phyloP scores from a whole-genome alignment of 2,797 vertebrate genomes.

The Phalloptychus januarius region DNA sequence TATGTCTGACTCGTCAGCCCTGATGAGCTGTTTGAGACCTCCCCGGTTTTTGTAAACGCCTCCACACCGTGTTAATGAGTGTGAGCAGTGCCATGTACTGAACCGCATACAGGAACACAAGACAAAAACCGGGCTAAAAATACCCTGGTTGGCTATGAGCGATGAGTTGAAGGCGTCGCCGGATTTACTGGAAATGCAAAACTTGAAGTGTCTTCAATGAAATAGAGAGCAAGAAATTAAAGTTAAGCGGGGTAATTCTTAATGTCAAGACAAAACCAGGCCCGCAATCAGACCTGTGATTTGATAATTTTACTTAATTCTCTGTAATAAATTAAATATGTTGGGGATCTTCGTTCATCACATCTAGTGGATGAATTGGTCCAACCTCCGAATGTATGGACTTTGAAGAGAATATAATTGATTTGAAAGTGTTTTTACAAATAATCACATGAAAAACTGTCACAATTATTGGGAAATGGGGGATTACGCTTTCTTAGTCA shows the following conservation, averaged over 20 bases:
- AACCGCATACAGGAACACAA: conserved; percentile 72
- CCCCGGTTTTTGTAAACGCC: conserved; percentile 78
- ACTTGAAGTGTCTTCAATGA: conserved; percentile 19
- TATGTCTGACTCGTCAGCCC: conserved; percentile 19
- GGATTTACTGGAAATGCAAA: conserved; percentile 70
- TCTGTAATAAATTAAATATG: background rate
- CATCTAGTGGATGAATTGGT: background rate
- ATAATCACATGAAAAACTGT: background rate
- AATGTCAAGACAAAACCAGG: background rate
- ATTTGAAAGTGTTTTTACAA: background rate
- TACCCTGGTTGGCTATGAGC: conserved; percentile 47
- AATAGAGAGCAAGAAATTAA: conserved; percentile 29
- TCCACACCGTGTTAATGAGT: conserved; percentile 52
- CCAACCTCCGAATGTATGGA: background rate
- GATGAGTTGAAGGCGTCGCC: conserved; percentile 24
- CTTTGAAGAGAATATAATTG: background rate
- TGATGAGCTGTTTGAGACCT: conserved; percentile 39
- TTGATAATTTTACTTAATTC: background rate
- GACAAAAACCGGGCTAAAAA: conserved; percentile 66
- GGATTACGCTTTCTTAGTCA: background rate
- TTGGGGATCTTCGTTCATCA: background rate
- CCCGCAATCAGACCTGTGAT: background rate
- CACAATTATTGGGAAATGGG: background rate
- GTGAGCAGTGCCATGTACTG: conserved; percentile 51
- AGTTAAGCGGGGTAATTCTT: background rate